Evolutionary conservation across 1,140 invertebrate species (phyloP).

Genomic region (Diorhabda carinulata): DNA sequence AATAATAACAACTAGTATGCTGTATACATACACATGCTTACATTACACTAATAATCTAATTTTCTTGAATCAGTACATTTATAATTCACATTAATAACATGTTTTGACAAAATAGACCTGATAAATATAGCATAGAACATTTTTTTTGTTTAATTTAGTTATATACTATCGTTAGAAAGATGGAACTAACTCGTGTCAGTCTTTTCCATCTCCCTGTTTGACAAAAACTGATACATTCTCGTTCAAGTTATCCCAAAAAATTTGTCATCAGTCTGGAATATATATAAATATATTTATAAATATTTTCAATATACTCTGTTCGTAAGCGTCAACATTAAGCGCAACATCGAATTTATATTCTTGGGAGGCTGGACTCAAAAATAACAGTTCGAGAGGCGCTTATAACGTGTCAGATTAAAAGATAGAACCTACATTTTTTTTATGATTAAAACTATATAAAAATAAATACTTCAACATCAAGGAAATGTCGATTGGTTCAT

Average conservation of each 20-base stretch:
- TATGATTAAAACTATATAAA: background rate
- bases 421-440: background rate
- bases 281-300: slow-evolving; percentile 11
- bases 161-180: slow-evolving; percentile 19
- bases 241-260: slow-evolving; percentile 1
- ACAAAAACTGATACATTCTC: slow-evolving; percentile 8
- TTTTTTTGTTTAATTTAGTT: slow-evolving; percentile 33
- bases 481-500: slow-evolving; percentile 1
- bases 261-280: slow-evolving; percentile 20
- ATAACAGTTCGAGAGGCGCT: slow-evolving; percentile 3
- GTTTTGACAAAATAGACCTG: slow-evolving; percentile 45
- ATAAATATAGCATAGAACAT: slow-evolving; percentile 42
- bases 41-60: slow-evolving; percentile 42
- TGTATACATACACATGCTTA: slow-evolving; percentile 42
- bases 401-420: background rate
- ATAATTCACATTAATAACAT: slow-evolving; percentile 37
- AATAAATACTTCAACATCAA: background rate
- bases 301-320: slow-evolving; percentile 19
- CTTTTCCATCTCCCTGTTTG: background rate
- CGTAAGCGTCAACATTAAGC: slow-evolving; percentile 17
- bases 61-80: slow-evolving; percentile 43
- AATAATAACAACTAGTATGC: slow-evolving; percentile 42
- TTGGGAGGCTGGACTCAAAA: slow-evolving; percentile 40
- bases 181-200: background rate
- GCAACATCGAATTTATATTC: slow-evolving; percentile 22